Base-by-base conservation (phyloP, 2,888 invertebrate species). In the Resseliella maxima region DNA sequence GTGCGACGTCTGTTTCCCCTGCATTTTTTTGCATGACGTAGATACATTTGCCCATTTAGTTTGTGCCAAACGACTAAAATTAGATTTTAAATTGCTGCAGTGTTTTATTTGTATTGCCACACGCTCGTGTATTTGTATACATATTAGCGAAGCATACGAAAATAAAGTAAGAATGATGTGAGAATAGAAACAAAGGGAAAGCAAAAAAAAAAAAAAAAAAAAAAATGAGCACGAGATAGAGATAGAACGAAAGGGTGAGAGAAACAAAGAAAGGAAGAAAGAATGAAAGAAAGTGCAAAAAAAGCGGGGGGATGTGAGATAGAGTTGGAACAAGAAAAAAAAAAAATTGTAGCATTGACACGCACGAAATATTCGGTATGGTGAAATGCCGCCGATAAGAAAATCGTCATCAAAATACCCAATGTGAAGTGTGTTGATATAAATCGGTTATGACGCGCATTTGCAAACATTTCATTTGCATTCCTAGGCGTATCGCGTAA, bases 1-100 rank as follows among this genome's bases (percentile, higher is more conserved):
- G 31, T 72, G 72, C 72, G 72, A 72, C 18, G 72, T 31, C 72
- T 72, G 31, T 72, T 72, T 72, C 72, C 31, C 72, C 59, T 27
- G 72, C 72, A 72, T 72, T 15, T n/a, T 24, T 18, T 18, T 18
- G 24, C 72, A 72, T 72, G 72, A 72, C 72, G 72, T 72, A 72
- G 72, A 31, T 27, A 72, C 31, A 31, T 27, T 72, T 72, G 72
- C 72, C 72, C 72, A 72, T 72, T 72, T 72, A 31, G 72, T 35
- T 31, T 72, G 72, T 31, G 72, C 72, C 72, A 72, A 35, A 12
- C 3, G 72, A 31, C 72, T 72, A 72, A 72, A 72, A 72, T 72
- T 72, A 72, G 72, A 3, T 72, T 72, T 35, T 18, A 27, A 72
- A 72, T 72, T 72, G 31, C 72, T 35, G 31, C 35, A 31, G 18